Evolutionary conservation across 1,140 invertebrate species (phyloP).

Genomic region (Onthophagus taurus): DNA sequence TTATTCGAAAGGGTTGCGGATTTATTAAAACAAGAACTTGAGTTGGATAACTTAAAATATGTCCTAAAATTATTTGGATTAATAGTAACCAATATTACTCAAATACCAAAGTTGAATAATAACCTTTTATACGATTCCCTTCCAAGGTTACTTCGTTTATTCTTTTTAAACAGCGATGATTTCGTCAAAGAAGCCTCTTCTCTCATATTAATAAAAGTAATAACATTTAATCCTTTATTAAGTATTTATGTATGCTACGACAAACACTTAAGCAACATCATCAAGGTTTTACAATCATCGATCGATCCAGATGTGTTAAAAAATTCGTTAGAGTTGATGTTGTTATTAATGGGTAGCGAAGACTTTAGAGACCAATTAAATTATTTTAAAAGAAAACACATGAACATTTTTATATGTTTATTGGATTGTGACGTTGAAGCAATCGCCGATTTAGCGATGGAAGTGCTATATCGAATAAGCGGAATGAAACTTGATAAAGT

Average conservation of each 20-base stretch:
- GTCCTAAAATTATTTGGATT: background rate
- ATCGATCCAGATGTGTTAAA: background rate
- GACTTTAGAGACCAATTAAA: background rate
- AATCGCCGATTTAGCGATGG: background rate
- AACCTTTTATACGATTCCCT: background rate
- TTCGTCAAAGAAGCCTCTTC: conserved; percentile 2
- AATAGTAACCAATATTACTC: background rate
- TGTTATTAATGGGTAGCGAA: background rate
- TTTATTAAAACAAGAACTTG: no score
- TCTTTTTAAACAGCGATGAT: background rate
- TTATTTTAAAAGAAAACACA: background rate
- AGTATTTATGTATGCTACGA: background rate
- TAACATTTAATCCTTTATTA: background rate
- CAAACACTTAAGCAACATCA: background rate
- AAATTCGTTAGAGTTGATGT: conserved; percentile 1
- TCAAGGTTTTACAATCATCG: background rate
- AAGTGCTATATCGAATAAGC: background rate
- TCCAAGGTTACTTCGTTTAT: background rate
- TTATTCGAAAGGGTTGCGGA: no score
- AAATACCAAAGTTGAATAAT: no score
- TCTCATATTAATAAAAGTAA: background rate
- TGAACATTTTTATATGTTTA: background rate
- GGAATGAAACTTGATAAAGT: background rate
- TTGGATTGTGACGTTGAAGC: background rate
- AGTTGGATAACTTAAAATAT: background rate